Evolutionary conservation across 1,140 invertebrate genomes (phyloP).

Genomic region (Apis laboriosa): DNA sequence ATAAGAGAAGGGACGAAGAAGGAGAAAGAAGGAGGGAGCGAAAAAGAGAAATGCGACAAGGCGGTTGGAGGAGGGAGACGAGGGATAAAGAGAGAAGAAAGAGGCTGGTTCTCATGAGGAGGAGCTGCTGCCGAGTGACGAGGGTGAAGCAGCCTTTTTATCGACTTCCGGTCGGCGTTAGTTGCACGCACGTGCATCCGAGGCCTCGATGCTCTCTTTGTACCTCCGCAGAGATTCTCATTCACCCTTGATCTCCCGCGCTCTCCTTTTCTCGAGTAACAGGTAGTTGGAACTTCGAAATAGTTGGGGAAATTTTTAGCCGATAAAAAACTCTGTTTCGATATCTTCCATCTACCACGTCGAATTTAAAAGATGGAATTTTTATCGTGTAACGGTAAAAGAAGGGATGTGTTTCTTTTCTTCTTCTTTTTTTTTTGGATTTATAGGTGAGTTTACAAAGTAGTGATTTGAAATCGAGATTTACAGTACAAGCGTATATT

Average conservation of each 20-base stretch:
- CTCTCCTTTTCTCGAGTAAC: constrained; percentile 14
- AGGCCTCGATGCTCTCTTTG: constrained; percentile 74
- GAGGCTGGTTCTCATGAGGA: constrained; percentile 66
- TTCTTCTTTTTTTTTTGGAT: background rate
- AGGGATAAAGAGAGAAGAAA: constrained; percentile 49
- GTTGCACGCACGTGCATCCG: constrained; percentile 77
- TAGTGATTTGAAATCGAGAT: no score
- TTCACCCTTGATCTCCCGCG: constrained; percentile 22
- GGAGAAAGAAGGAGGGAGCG: constrained; percentile 9
- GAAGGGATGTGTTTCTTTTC: background rate
- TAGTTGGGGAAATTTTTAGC: background rate
- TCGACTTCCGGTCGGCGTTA: constrained; percentile 81
- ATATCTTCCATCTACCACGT: background rate
- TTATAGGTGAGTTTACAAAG: no score
- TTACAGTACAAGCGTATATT: no score
- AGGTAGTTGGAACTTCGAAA: constrained; percentile 9
- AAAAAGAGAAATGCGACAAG: no score
- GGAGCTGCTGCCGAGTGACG: constrained; percentile 76
- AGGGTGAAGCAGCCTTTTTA: constrained; percentile 81
- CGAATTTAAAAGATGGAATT: background rate
- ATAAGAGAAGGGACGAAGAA: background rate
- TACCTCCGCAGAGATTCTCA: constrained; percentile 75
- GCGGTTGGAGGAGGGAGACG: background rate
- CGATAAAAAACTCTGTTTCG: background rate
- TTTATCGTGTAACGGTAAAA: background rate